These are phyloP conservation scores for Erinaceus europaeus DNA, from an alignment of 2,113 vertebrate genomes.

Conservation along the genomic window DNA sequence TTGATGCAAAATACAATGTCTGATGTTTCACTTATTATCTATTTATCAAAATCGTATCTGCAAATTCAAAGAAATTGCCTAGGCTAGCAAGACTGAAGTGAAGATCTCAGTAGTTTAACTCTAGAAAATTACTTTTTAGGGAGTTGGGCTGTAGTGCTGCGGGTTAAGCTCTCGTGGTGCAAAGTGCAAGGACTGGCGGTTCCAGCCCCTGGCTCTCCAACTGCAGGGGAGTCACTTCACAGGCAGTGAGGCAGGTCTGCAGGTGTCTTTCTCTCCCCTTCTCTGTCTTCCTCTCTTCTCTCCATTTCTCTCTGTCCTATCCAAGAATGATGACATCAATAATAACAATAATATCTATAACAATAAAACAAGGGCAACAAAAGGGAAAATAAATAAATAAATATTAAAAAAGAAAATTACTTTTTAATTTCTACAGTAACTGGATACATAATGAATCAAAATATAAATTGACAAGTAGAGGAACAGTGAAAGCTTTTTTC, in stretches of 20 bases:
- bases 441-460: neutral
- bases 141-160: neutral
- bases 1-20: neutral
- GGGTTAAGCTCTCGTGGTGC: neutral
- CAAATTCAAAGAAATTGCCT: neutral
- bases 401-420: too few relatives aligned
- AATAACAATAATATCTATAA: too few relatives aligned
- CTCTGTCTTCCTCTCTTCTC: too few relatives aligned
- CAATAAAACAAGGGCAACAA: too few relatives aligned
- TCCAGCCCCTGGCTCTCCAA: too few relatives aligned
- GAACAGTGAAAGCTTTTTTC: neutral
- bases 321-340: too few relatives aligned
- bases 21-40: neutral
- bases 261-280: neutral
- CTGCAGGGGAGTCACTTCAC: too few relatives aligned
- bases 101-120: neutral
- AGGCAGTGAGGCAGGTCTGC: too few relatives aligned
- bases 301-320: too few relatives aligned
- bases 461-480: neutral
- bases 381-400: too few relatives aligned
- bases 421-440: neutral
- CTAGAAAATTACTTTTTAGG: neutral
- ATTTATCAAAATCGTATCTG: neutral
- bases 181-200: neutral
- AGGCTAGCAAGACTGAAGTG: neutral